Evolutionary conservation across 2,797 vertebrate species (phyloP).

Genomic region (Onychomys torridus): DNA sequence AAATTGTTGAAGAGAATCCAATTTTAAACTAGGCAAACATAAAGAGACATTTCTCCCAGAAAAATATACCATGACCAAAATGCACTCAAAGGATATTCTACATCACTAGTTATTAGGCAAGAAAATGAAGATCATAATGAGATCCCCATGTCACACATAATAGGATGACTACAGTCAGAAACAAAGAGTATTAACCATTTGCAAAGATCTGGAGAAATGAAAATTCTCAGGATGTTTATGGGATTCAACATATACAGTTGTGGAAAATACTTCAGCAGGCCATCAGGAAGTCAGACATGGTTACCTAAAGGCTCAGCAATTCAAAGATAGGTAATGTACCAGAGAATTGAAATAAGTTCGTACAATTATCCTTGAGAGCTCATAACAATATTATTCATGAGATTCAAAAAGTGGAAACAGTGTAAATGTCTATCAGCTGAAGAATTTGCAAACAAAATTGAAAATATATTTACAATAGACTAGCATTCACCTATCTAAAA

Average conservation of each 20-base stretch:
- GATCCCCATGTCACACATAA: not conserved
- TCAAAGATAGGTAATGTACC: not conserved
- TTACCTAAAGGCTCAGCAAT: not conserved
- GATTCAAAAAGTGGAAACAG: not conserved
- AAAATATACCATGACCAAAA: constrained; percentile 24
- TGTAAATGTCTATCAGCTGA: not conserved
- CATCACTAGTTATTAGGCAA: not conserved
- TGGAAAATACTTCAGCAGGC: not conserved
- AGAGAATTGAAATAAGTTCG: constrained; percentile 3
- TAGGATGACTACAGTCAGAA: not conserved
- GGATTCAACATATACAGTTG: not conserved
- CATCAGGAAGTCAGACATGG: not conserved
- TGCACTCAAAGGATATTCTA: not conserved
- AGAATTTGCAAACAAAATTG: constrained; percentile 1
- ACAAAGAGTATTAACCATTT: not conserved
- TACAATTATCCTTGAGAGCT: constrained; percentile 8
- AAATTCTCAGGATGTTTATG: not conserved
- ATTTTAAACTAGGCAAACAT: constrained; percentile 5
- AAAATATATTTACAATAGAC: not conserved
- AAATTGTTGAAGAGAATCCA: not conserved
- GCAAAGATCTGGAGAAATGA: not conserved
- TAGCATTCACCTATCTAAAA: not conserved
- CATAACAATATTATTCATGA: not conserved
- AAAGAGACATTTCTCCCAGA: not conserved
- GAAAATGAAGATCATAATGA: constrained; percentile 38